Percentiles rank a stretch among this genome's conserved stretches.
Evolutionary conservation across 2,113 vertebrate genomes (phyloP).

Genomic region (Chloebia gouldiae): DNA sequence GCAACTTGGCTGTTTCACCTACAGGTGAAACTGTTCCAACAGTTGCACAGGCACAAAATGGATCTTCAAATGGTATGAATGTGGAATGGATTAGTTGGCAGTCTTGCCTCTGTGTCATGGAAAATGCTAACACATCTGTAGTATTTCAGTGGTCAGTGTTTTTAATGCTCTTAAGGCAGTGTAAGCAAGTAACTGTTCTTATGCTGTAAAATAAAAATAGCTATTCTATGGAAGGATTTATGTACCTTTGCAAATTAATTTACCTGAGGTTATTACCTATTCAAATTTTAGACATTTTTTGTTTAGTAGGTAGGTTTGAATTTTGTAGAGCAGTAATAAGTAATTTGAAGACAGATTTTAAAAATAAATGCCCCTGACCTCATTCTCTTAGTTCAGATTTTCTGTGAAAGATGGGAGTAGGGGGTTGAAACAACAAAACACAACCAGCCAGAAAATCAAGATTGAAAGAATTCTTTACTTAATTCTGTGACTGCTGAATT

Average conservation of each 20-base stretch:
- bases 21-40: constrained; percentile 19
- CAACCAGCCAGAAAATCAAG: neutral
- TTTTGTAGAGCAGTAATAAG: neutral
- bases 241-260: neutral
- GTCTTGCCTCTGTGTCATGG: neutral
- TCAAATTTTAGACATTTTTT: neutral
- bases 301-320: neutral
- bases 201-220: neutral
- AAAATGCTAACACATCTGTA: neutral
- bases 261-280: neutral
- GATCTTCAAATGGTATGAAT: constrained; percentile 31
- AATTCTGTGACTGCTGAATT: neutral
- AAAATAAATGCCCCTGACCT: neutral
- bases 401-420: neutral
- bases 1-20: neutral
- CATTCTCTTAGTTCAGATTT: neutral
- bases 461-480: neutral
- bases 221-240: neutral
- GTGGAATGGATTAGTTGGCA: neutral
- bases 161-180: neutral
- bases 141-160: neutral
- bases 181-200: neutral
- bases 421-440: neutral
- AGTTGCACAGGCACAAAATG: neutral
- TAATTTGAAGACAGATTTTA: neutral